A percentile compares a stretch with the other conserved stretches of the same genome.
phyloP scores from a whole-genome alignment of 2,888 invertebrate genomes.

The Acanthosepion pharaonis region DNA sequence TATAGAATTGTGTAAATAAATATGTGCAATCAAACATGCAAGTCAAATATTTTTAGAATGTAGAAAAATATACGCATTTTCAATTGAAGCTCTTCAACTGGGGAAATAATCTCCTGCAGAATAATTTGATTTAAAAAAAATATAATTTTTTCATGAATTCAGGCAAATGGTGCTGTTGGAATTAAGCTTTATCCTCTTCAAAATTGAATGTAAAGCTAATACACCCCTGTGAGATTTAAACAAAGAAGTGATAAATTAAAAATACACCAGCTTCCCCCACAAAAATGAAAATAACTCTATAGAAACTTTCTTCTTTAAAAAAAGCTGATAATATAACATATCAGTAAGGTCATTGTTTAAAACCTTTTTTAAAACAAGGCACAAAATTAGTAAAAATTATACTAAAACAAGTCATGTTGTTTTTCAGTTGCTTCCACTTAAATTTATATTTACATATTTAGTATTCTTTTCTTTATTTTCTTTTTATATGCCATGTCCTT shows the following conservation, averaged over 20 bases:
- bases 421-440: too few relatives aligned
- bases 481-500: too few relatives aligned
- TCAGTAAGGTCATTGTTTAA: not conserved
- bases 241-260: not conserved
- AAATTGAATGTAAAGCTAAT: not conserved
- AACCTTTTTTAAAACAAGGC: too few relatives aligned
- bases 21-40: not conserved
- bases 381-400: too few relatives aligned
- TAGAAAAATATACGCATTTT: not conserved
- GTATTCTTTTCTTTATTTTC: too few relatives aligned
- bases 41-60: not conserved
- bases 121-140: slow-evolving; percentile 3
- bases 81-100: not conserved
- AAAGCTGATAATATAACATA: not conserved
- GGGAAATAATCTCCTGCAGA: not conserved
- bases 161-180: not conserved
- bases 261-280: not conserved
- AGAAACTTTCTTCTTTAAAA: not conserved
- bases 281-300: not conserved
- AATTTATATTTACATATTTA: too few relatives aligned
- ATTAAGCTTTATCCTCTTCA: not conserved
- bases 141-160: not conserved
- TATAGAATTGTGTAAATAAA: not conserved
- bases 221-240: not conserved
- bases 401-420: too few relatives aligned